Evolutionary conservation across 2,797 vertebrate species (phyloP).

Genomic region (Lycodopsis pacificus): DNA sequence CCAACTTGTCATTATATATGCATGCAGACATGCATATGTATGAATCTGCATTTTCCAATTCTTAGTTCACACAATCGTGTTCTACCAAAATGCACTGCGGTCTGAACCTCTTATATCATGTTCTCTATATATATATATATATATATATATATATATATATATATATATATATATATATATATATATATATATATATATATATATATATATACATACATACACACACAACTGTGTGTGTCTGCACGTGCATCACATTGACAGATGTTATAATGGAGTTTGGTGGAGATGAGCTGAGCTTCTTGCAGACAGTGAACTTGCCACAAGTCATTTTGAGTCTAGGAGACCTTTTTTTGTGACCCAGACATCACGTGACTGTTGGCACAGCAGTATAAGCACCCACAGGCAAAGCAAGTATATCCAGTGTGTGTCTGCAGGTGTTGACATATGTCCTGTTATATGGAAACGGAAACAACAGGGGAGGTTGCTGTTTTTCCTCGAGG

Average conservation of each 20-base stretch:
- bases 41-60: too few relatives aligned
- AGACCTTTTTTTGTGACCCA: background rate
- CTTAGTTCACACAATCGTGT: background rate
- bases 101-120: background rate
- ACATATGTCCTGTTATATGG: background rate
- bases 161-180: too few relatives aligned
- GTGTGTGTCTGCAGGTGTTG: slow-evolving; percentile 1
- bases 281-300: background rate
- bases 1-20: too few relatives aligned
- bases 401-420: slow-evolving; percentile 29
- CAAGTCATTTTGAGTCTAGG: background rate
- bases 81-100: background rate
- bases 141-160: too few relatives aligned
- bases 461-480: background rate
- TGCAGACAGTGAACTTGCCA: background rate
- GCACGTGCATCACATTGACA: background rate
- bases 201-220: too few relatives aligned
- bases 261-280: slow-evolving; percentile 20
- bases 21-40: too few relatives aligned
- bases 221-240: background rate
- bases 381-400: slow-evolving; percentile 13
- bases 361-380: slow-evolving; percentile 21
- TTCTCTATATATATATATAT: too few relatives aligned
- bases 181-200: too few relatives aligned
- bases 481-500: background rate